Conservation (phyloP, 2,797 vertebrate species). For the Pitangus sulphuratus region DNA sequence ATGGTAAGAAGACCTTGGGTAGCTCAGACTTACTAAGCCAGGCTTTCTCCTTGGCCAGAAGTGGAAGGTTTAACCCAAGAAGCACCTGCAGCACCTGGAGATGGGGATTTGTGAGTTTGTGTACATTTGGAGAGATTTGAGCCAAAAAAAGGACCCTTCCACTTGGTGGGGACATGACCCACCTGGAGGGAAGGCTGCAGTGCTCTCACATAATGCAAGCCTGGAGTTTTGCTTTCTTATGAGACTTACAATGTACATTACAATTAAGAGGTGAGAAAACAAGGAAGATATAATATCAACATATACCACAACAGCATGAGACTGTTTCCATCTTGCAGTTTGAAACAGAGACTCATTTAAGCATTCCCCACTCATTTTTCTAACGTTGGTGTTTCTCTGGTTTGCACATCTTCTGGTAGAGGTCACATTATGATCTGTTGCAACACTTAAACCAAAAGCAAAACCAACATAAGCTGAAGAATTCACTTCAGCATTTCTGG, state of each 20-base stretch:
- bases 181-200: fast-evolving
- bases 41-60: background rate
- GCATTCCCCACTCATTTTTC: fast-evolving
- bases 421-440: fast-evolving
- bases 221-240: background rate
- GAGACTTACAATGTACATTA: fast-evolving
- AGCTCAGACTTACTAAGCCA: background rate
- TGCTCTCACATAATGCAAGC: fast-evolving
- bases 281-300: fast-evolving
- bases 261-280: background rate
- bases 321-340: fast-evolving
- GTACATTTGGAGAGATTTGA: background rate
- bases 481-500: background rate
- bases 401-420: background rate
- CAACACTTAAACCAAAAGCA: background rate
- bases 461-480: fast-evolving
- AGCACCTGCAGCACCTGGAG: background rate
- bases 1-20: conserved; percentile 8
- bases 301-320: fast-evolving
- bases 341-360: fast-evolving
- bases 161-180: fast-evolving
- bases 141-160: background rate
- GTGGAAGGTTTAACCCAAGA: background rate
- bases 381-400: background rate
- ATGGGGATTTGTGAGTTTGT: background rate